These are phyloP conservation scores for Apamea monoglypha DNA, from an alignment of 2,888 invertebrate species.

Conservation along the genomic window DNA sequence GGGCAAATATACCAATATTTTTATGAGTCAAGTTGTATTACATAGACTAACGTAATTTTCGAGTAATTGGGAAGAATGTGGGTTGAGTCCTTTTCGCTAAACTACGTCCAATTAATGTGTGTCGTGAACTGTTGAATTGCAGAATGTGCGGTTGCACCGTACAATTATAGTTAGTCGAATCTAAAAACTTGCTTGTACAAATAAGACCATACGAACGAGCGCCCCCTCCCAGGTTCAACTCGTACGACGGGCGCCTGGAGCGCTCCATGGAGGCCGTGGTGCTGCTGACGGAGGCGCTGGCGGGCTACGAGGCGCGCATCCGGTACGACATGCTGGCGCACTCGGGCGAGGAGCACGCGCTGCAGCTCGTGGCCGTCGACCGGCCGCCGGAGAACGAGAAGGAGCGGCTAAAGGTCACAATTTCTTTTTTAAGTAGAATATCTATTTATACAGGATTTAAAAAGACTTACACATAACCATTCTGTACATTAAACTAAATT, in stretches of 20 bases:
- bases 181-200: not conserved
- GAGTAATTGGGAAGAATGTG: no score
- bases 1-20: no score
- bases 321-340: slow-evolving; percentile 98
- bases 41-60: no score
- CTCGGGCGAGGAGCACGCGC: slow-evolving; percentile 96
- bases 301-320: slow-evolving; percentile 96
- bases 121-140: no score
- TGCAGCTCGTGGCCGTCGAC: slow-evolving; percentile 92
- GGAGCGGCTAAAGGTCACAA: slow-evolving; percentile 93
- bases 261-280: slow-evolving; percentile 97
- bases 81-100: no score
- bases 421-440: not conserved
- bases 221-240: slow-evolving; percentile 93
- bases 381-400: slow-evolving; percentile 96
- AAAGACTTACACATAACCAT: not conserved
- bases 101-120: no score
- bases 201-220: not conserved
- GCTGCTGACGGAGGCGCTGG: slow-evolving; percentile 97
- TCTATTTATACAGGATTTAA: not conserved
- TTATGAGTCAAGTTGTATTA: no score
- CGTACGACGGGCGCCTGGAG: slow-evolving; percentile 98
- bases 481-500: no score
- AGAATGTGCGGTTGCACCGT: no score
- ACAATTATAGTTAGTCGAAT: no score